Evolutionary conservation across 2,113 vertebrate species (phyloP), one percentile per base, ranked within the genome.

Genomic region (Catharus minimus): DNA sequence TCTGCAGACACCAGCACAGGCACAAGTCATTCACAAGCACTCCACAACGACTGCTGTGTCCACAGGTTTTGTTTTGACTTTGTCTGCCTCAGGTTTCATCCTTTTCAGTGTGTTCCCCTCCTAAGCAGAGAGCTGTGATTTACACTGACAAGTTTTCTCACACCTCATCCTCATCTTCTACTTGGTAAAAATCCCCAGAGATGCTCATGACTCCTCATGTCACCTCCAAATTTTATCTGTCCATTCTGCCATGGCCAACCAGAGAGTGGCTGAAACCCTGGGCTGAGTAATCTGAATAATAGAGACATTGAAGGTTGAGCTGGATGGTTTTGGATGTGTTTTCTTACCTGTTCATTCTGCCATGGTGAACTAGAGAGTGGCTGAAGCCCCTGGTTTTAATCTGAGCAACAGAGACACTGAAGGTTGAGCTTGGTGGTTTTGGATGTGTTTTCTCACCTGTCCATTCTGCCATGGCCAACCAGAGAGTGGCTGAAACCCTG

Each of bases 1-100:
- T 81, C 91, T 90, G 86, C 91, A 94, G 93, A 65, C 83, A 88
- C 67, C 28, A 77, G 77, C 36, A 38, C 6, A 50, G 76, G 91
- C 76, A 52, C 77, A 49, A 49, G 86, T 33, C 80, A 30, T 41
- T 67, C 89, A 53, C 86, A 49, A 84, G 18, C 39, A 15, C 65
- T 83, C 17, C 12, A 39, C 92, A 65, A 23, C 15, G 90, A 7
- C 82, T 90, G 60, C 82, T 90, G 18, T 74, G 89, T 38, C 86
- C 67, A 15, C 60, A 64, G 68, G 68, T 62, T 81, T 87, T 69
- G 60, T 52, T 88, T 83, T 71, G 30, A 66, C 47, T 77, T 91
- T 79, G 18, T 39, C 76, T 93, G 74, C 66, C 71, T 82, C 0
- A 0, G 11, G 49, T 88, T 77, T 74, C 86, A 60, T 26, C 15